Evolutionary conservation across 2,113 vertebrate genomes (phyloP), one percentile per base, ranked within the genome.

Genomic region (Nipponia nippon): DNA sequence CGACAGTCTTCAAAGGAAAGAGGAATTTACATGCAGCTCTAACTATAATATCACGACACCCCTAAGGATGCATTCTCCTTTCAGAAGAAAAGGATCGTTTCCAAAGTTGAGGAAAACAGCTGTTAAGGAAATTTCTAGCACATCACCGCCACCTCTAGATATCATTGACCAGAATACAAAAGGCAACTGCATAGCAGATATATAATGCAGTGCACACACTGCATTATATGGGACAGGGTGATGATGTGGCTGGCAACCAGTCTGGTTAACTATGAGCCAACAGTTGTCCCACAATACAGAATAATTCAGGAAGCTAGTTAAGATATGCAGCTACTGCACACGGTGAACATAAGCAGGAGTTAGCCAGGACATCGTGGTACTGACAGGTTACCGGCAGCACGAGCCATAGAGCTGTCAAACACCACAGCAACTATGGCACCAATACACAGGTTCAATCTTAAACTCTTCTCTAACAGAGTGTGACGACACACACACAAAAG

Each of bases 201-300:
- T 5, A 22, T 2, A 49, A 27, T 1, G 4, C 8, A 4, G 10
- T 29, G 32, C 30, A 55, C 47, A 72, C 1, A 0, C 20, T 52
- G 53, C 38, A 30, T 30, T 18, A 17, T 25, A 47, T 4, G 4
- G 40, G 62, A 56, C 32, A 69, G 21, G 16, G 6, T 4, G 26
- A 49, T 25, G 10, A 27, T 0, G 12, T 8, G 18, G 55, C 69
- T 20, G 18, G 73, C 55, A 87, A 49, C 47, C 18, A 23, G 6
- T 16, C 17, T 47, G 50, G 22, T 58, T 71, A 63, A 32, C 56
- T 22, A 9, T 15, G 5, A 63, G 55, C 21, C 72, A 78, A 32
- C 12, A 50, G n/a, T 9, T 69, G 62, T 25, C 29, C 53, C 5
- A 7, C 16, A 34, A 27, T 7, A 38, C 22, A 32, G 61, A 32